Conservation (phyloP, 2,113 vertebrate species). For the Chlorodrepanis virens region DNA sequence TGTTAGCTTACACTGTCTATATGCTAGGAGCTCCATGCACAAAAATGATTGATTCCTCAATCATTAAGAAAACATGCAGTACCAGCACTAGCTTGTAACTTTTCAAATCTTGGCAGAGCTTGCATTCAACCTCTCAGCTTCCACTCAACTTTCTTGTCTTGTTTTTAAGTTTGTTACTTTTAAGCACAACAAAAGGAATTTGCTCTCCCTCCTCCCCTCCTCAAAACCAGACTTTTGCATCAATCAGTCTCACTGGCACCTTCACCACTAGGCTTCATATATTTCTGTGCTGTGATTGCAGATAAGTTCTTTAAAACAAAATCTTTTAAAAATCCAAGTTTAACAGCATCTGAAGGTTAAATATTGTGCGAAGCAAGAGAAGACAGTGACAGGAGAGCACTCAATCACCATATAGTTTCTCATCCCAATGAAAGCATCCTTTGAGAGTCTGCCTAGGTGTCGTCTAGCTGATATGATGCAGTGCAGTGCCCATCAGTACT, state of each 20-base stretch:
- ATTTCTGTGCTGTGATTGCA: not conserved
- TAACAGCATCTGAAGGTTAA: constrained; percentile 25
- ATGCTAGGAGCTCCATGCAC: not conserved
- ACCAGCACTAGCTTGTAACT: constrained; percentile 37
- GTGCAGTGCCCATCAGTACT: constrained; percentile 48
- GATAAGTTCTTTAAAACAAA: constrained; percentile 2
- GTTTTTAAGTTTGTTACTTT: constrained; percentile 45
- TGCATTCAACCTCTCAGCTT: constrained; percentile 26
- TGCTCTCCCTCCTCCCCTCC: not conserved
- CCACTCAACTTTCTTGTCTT: constrained; percentile 27
- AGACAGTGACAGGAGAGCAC: constrained; percentile 21
- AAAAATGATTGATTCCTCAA: not conserved
- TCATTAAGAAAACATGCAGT: constrained; percentile 32
- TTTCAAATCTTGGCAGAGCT: constrained; percentile 39
- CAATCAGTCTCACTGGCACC: constrained; percentile 43
- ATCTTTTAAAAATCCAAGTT: not conserved
- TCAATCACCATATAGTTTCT: not conserved
- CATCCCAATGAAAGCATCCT: constrained; percentile 16
- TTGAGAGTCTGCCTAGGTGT: constrained; percentile 54
- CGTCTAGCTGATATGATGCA: constrained; percentile 30
- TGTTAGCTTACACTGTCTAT: not conserved
- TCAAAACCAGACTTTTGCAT: constrained; percentile 36
- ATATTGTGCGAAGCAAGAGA: not conserved
- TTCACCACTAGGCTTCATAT: not conserved
- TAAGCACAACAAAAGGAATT: constrained; percentile 25